Conservation (phyloP, 2,113 vertebrate genomes). For the Serilophus lunatus region DNA sequence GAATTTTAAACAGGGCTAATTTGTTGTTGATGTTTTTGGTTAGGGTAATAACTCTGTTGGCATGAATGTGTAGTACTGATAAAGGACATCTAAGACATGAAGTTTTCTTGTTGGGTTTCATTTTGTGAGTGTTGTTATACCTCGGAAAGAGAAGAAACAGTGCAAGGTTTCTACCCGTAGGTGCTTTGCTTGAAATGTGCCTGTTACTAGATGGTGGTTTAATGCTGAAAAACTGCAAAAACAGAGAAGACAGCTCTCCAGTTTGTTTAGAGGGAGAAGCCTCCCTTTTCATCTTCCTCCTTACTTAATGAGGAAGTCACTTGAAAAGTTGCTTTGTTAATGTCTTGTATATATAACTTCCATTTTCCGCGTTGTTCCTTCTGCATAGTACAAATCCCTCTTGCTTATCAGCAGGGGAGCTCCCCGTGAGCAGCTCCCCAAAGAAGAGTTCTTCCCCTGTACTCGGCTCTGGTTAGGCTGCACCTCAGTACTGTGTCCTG, state of each 20-base stretch:
- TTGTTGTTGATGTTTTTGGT: constrained; percentile 18
- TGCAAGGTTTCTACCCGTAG: background rate
- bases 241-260: background rate
- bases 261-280: background rate
- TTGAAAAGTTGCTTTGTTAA: background rate
- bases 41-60: constrained; percentile 6
- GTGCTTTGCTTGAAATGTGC: background rate
- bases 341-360: background rate
- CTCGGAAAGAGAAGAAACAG: background rate
- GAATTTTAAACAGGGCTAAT: constrained; percentile 46
- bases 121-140: background rate
- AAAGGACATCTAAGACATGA: constrained; percentile 8
- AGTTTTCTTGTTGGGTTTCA: background rate
- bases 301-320: background rate
- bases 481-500: no score
- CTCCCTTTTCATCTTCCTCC: background rate
- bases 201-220: background rate
- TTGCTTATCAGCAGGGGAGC: background rate
- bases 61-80: background rate
- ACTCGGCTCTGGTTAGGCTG: no score
- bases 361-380: background rate
- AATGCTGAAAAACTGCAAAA: constrained; percentile 13
- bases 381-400: accelerated
- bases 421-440: background rate
- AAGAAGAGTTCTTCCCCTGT: background rate